Conservation (phyloP, 2,113 vertebrate species). For the Cinclus cinclus region DNA sequence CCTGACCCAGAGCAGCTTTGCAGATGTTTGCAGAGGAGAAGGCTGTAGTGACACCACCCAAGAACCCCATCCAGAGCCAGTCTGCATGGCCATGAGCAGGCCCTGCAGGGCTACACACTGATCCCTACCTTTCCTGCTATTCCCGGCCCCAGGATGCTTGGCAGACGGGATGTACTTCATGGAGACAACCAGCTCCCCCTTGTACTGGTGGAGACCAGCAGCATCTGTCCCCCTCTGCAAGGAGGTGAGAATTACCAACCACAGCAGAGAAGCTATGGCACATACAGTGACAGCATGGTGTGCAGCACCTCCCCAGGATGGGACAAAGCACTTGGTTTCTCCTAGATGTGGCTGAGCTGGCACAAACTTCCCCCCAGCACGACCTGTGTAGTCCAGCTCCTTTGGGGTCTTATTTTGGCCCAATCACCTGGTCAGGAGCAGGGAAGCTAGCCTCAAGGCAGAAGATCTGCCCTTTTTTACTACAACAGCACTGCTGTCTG, state of each 20-base stretch:
- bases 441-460: background rate
- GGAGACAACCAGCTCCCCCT: slow-evolving; percentile 91
- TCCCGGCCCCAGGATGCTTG: slow-evolving; percentile 56
- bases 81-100: accelerated
- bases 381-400: background rate
- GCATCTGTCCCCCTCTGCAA: slow-evolving; percentile 57
- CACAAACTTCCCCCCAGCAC: background rate
- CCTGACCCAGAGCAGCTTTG: background rate
- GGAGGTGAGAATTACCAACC: background rate
- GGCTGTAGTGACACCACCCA: background rate
- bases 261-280: background rate
- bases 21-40: background rate
- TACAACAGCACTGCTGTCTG: background rate
- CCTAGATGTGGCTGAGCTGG: background rate
- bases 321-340: background rate
- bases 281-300: background rate
- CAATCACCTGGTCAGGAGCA: background rate
- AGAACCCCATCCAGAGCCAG: background rate
- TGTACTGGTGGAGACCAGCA: slow-evolving; percentile 71
- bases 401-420: background rate
- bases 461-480: background rate
- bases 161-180: slow-evolving; percentile 88
- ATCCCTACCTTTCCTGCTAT: slow-evolving; percentile 70
- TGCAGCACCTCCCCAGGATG: background rate
- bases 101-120: background rate